A percentile compares a stretch with the other conserved stretches of the same genome.
Evolutionary conservation across 2,113 vertebrate genomes (phyloP).

Genomic region (Etheostoma spectabile): DNA sequence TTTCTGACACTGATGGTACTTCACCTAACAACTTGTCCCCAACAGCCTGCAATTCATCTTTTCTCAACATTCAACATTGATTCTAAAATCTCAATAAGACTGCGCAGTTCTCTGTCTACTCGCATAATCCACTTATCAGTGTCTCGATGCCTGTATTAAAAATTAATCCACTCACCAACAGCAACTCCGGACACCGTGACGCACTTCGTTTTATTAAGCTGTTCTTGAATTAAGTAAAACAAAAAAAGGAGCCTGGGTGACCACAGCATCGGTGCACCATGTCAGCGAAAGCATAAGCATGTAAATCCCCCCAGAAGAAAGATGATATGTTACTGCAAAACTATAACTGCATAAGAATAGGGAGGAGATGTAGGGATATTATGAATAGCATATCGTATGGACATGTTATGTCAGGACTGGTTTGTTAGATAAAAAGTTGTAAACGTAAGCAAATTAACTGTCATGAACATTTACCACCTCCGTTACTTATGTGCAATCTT

Average conservation of each 20-base stretch:
- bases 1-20: background rate
- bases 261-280: background rate
- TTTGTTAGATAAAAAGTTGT: constrained; percentile 31
- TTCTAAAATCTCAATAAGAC: background rate
- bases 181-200: constrained; percentile 41
- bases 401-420: background rate
- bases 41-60: background rate
- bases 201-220: constrained; percentile 40
- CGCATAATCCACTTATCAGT: constrained; percentile 2
- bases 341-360: background rate
- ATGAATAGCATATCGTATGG: background rate
- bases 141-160: background rate
- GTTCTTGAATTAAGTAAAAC: constrained; percentile 6
- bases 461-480: background rate
- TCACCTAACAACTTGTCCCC: background rate
- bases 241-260: too few species aligned
- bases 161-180: background rate
- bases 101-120: background rate
- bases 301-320: background rate
- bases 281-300: background rate
- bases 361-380: background rate
- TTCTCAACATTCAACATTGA: background rate
- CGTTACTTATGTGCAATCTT: background rate
- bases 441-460: background rate
- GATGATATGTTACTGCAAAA: background rate